A percentile compares a stretch with the other conserved stretches of the same genome.
Evolutionary conservation across 2,888 invertebrate genomes (phyloP).

Genomic region (Polietes domitor): DNA sequence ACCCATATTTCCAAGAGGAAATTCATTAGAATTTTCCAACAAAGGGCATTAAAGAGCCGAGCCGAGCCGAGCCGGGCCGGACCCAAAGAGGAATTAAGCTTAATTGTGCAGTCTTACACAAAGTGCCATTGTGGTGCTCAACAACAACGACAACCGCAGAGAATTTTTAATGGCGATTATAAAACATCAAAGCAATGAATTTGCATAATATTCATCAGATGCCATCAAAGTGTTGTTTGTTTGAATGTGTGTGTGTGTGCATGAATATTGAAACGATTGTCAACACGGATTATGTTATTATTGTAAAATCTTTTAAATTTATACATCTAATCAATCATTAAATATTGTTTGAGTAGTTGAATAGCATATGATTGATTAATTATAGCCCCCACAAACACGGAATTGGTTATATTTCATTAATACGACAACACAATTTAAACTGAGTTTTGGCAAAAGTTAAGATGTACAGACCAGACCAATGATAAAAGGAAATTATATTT

Average conservation of each 20-base stretch:
- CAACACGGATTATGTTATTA: neutral
- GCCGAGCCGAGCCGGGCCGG: too few species aligned
- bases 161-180: neutral
- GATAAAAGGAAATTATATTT: too few species aligned
- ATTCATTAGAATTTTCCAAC: conserved; percentile 19
- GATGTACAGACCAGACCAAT: too few species aligned
- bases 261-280: neutral
- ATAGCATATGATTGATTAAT: too few species aligned
- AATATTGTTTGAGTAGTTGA: too few species aligned
- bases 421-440: too few species aligned
- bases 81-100: neutral
- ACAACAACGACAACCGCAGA: neutral
- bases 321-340: neutral
- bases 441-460: too few species aligned
- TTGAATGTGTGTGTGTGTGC: too few species aligned
- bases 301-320: neutral
- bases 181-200: neutral
- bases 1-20: conserved; percentile 41
- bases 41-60: neutral
- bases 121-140: neutral
- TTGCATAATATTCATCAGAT: neutral
- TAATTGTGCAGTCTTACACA: neutral
- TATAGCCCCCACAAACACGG: too few species aligned
- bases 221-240: too few species aligned
- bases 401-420: too few species aligned